These are phyloP conservation scores for Bradypodion ventrale DNA, from an alignment of 2,797 vertebrate genomes.

Conservation along the genomic window DNA sequence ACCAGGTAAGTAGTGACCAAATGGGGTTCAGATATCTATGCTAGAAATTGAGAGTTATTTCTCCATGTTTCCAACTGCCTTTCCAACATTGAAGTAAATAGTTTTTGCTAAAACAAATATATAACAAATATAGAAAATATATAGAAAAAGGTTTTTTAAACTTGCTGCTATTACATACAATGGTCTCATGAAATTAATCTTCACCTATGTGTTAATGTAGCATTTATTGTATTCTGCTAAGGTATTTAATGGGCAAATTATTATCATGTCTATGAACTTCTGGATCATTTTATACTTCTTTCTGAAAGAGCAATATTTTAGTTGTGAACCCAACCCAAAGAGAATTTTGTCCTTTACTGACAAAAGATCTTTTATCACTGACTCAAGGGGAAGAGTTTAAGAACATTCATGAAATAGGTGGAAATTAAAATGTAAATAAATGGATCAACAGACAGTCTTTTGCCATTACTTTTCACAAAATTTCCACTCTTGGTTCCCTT, in stretches of 20 bases:
- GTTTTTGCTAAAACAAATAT: no score
- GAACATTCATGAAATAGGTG: neutral
- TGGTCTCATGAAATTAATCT: neutral
- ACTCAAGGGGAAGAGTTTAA: neutral
- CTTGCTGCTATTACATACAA: no score
- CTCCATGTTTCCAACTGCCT: no score
- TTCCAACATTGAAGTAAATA: no score
- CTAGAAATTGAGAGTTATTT: no score
- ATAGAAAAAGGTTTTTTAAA: no score
- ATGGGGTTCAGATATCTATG: no score
- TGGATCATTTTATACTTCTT: constrained; percentile 3
- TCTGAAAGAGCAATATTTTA: neutral
- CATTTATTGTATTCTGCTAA: neutral
- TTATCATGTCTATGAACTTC: neutral
- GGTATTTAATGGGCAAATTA: neutral
- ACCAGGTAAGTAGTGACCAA: no score
- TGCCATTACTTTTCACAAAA: constrained; percentile 22
- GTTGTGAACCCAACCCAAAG: neutral
- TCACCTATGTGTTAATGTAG: neutral
- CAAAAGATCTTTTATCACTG: neutral
- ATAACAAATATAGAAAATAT: no score
- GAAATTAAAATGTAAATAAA: constrained; percentile 8
- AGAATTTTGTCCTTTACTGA: neutral
- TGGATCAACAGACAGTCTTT: constrained; percentile 16
- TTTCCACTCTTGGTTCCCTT: neutral